These are phyloP conservation scores for Idaea biselata DNA, from an alignment of 2,888 invertebrate genomes.

Conservation along the genomic window DNA sequence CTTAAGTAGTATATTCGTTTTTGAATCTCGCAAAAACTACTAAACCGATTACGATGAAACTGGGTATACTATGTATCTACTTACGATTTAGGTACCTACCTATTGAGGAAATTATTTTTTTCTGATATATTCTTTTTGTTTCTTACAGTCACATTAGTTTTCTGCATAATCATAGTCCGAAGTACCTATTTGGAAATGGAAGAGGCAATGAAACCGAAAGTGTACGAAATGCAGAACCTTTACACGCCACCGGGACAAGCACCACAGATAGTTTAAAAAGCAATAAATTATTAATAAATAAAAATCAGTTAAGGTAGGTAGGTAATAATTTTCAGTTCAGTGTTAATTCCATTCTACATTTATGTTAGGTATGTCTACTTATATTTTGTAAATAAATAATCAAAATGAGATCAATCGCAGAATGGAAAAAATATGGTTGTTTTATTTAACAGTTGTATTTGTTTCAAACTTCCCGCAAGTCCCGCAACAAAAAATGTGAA, in stretches of 20 bases:
- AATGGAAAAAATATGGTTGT: no score
- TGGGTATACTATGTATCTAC: no score
- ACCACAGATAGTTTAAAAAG: conserved; percentile 40
- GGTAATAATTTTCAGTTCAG: neutral
- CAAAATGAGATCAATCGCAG: no score
- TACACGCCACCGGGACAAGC: conserved; percentile 44
- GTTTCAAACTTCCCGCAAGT: neutral
- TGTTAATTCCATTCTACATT: neutral
- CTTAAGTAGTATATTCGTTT: no score
- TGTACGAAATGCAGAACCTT: conserved; percentile 57
- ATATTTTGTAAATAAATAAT: neutral
- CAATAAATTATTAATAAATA: no score
- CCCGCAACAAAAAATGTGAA: no score
- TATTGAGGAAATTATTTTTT: no score
- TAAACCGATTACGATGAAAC: no score
- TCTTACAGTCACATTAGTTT: conserved; percentile 58
- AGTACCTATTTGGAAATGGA: conserved; percentile 64
- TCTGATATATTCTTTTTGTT: conserved; percentile 5
- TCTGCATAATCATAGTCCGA: conserved; percentile 57
- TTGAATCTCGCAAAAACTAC: no score
- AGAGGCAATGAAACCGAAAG: conserved; percentile 51
- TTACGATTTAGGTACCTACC: no score
- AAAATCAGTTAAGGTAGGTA: neutral
- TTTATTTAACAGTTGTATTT: no score
- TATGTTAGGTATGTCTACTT: no score